Conservation (phyloP, 2,797 vertebrate genomes). For the Falco concolor region DNA sequence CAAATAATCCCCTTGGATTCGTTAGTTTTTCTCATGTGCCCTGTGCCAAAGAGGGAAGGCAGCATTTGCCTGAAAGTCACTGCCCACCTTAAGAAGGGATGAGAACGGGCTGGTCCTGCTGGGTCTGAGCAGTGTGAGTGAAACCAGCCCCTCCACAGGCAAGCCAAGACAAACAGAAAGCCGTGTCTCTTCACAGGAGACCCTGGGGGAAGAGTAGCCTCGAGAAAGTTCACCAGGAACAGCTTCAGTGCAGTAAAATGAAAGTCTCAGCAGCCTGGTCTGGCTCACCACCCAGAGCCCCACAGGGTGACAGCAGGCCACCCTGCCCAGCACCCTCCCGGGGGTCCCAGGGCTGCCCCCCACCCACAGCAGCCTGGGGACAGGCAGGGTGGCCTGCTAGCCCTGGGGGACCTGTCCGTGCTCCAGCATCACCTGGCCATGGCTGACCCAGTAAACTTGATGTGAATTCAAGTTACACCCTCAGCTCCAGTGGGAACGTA, state of each 20-base stretch:
- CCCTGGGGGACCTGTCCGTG: neutral
- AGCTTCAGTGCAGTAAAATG: neutral
- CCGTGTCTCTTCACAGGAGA: neutral
- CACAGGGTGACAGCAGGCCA: neutral
- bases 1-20: neutral
- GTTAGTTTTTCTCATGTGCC: neutral
- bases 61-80: neutral
- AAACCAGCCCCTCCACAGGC: neutral
- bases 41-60: neutral
- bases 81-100: neutral
- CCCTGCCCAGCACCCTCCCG: fast-evolving
- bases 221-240: neutral
- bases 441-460: neutral
- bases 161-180: neutral
- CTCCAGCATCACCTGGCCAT: neutral
- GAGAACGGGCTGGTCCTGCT: neutral
- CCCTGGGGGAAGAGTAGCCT: neutral
- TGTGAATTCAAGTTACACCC: fast-evolving
- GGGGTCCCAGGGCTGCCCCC: neutral
- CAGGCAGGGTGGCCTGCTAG: neutral
- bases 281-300: neutral
- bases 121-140: neutral
- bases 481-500: neutral
- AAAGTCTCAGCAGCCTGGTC: neutral
- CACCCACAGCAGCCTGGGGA: neutral